A percentile compares a stretch with the other conserved stretches of the same genome.
phyloP scores from a whole-genome alignment of 2,113 vertebrate genomes.

The Centropus bengalensis region DNA sequence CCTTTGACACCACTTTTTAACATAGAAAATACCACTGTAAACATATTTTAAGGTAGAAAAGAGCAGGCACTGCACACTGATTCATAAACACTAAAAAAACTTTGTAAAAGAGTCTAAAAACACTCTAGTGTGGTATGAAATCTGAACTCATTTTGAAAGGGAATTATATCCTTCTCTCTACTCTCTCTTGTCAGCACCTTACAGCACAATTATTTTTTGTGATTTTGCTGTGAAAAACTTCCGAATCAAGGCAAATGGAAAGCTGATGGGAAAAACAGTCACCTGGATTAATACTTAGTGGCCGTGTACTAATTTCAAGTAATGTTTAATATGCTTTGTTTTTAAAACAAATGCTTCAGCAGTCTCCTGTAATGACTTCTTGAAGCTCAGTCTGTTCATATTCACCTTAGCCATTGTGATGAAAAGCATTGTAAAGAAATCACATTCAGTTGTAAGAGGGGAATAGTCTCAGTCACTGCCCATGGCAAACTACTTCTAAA shows the following conservation, averaged over 20 bases:
- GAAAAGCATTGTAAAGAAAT: not conserved
- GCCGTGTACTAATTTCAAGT: not conserved
- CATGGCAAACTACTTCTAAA: not conserved
- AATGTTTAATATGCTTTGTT: not conserved
- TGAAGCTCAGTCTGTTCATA: not conserved
- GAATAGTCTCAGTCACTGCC: not conserved
- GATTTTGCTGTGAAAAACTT: not conserved
- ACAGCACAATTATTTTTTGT: not conserved
- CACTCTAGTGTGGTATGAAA: not conserved
- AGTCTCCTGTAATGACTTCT: not conserved
- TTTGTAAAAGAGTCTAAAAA: not conserved
- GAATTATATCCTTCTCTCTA: not conserved
- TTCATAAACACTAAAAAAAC: not conserved
- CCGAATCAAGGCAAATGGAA: not conserved
- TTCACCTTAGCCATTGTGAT: not conserved
- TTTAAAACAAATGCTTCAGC: not conserved
- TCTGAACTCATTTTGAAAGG: not conserved
- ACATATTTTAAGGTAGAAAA: not conserved
- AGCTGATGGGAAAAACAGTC: fast-evolving
- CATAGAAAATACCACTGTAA: not conserved
- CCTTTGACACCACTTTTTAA: not conserved
- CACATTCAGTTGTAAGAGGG: not conserved
- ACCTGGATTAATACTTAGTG: not conserved
- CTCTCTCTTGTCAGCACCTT: not conserved
- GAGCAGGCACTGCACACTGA: not conserved